These are phyloP conservation scores for Bimastos eiseni DNA, from an alignment of 2,888 invertebrate genomes.

Conservation along the genomic window DNA sequence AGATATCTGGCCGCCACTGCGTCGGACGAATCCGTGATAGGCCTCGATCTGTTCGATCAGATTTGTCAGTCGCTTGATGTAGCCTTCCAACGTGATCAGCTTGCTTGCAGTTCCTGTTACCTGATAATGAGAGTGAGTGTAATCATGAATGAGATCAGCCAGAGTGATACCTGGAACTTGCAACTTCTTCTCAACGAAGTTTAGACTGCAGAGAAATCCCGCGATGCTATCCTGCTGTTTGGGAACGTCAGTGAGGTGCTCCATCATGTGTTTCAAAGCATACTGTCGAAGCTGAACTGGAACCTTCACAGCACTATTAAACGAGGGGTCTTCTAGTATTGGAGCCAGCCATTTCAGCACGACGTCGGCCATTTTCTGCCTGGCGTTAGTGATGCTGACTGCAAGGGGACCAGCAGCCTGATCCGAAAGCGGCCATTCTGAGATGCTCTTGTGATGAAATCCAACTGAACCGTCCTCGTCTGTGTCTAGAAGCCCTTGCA, in stretches of 20 bases:
- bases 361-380: conserved; percentile 33
- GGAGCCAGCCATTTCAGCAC: conserved; percentile 36
- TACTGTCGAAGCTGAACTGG: conserved; percentile 37
- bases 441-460: conserved; percentile 36
- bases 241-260: conserved; percentile 40
- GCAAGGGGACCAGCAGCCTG: conserved; percentile 31
- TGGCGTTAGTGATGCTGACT: conserved; percentile 28
- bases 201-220: conserved; percentile 39
- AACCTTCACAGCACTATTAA: neutral
- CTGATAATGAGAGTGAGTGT: conserved; percentile 40
- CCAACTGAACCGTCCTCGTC: conserved; percentile 22
- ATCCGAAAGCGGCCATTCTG: conserved; percentile 42
- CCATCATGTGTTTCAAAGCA: conserved; percentile 41
- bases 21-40: conserved; percentile 38
- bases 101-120: conserved; percentile 27
- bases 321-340: conserved; percentile 22
- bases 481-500: conserved; percentile 33
- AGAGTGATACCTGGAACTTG: conserved; percentile 32
- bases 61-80: conserved; percentile 43
- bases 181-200: conserved; percentile 39
- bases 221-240: conserved; percentile 42
- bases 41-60: conserved; percentile 39
- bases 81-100: conserved; percentile 37
- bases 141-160: conserved; percentile 39
- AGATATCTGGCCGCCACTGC: conserved; percentile 34